These are phyloP conservation scores for Aptenodytes forsteri DNA, from an alignment of 2,113 vertebrate genomes.

Conservation along the genomic window DNA sequence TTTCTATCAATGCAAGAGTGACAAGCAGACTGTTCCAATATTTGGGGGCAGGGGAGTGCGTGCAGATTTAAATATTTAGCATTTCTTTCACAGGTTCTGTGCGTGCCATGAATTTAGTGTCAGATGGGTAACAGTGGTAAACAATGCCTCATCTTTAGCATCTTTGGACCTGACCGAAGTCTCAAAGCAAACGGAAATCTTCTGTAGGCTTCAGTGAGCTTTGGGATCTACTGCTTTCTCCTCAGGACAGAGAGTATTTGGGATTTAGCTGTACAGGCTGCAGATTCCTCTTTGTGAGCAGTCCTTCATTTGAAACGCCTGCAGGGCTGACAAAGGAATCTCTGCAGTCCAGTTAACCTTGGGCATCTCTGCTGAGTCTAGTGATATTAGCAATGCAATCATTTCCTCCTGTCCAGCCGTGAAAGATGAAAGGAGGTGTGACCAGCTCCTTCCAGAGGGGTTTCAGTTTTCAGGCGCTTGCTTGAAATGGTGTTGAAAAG, in stretches of 20 bases:
- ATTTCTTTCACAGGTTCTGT: background rate
- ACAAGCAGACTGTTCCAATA: background rate
- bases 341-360: background rate
- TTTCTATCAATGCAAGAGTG: background rate
- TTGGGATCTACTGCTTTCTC: background rate
- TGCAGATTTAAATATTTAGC: background rate
- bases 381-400: background rate
- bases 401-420: background rate
- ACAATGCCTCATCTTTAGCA: background rate
- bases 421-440: background rate
- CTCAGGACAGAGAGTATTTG: background rate
- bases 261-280: background rate
- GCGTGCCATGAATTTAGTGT: background rate
- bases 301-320: background rate
- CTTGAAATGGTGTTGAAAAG: background rate
- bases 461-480: background rate
- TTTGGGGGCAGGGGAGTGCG: accelerated
- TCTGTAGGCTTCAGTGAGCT: background rate
- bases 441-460: background rate
- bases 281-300: background rate
- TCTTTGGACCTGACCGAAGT: background rate
- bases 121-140: background rate
- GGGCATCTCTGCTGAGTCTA: background rate
- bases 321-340: background rate
- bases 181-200: background rate